A percentile compares a stretch with the other conserved stretches of the same genome.
These are phyloP conservation scores for Ophonus ardosiacus DNA, from an alignment of 2,888 invertebrate species.

Conservation along the genomic window DNA sequence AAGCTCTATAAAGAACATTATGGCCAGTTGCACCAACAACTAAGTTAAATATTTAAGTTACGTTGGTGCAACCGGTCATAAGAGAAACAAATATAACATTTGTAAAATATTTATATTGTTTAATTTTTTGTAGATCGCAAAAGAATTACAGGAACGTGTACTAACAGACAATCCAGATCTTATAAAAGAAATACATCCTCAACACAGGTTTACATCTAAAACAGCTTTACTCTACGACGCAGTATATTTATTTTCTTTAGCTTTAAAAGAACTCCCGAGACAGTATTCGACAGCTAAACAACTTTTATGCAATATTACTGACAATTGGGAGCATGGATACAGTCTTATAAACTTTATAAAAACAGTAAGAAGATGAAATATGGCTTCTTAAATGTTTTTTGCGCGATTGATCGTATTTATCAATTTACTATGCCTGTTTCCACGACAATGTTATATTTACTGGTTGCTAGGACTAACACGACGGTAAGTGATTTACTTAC, in stretches of 20 bases:
- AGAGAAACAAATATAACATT: neutral
- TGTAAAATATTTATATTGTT: neutral
- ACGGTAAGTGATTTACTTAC: too few species aligned
- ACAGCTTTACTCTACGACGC: slow-evolving; percentile 92
- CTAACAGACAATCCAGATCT: slow-evolving; percentile 42
- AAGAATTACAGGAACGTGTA: slow-evolving; percentile 63
- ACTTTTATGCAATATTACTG: slow-evolving; percentile 80
- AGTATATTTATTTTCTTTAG: slow-evolving; percentile 88
- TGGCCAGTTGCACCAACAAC: too few species aligned
- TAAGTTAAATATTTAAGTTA: too few species aligned
- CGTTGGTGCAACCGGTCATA: too few species aligned
- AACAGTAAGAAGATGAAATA: slow-evolving; percentile 78
- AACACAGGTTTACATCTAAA: slow-evolving; percentile 79
- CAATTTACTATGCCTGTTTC: too few species aligned
- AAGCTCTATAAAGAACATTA: too few species aligned
- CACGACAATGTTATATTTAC: too few species aligned
- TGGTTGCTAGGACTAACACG: too few species aligned
- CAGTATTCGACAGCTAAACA: slow-evolving; percentile 75
- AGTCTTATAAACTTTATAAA: slow-evolving; percentile 90
- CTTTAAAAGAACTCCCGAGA: slow-evolving; percentile 81
- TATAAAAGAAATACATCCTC: slow-evolving; percentile 63
- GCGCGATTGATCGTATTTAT: too few species aligned
- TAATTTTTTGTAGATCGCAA: slow-evolving; percentile 53
- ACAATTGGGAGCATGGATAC: slow-evolving; percentile 87
- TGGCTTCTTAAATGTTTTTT: too few species aligned